Percentiles rank a stretch among this genome's conserved stretches.
These are phyloP conservation scores for Phalangium opilio DNA, from an alignment of 2,888 invertebrate species.

Conservation along the genomic window DNA sequence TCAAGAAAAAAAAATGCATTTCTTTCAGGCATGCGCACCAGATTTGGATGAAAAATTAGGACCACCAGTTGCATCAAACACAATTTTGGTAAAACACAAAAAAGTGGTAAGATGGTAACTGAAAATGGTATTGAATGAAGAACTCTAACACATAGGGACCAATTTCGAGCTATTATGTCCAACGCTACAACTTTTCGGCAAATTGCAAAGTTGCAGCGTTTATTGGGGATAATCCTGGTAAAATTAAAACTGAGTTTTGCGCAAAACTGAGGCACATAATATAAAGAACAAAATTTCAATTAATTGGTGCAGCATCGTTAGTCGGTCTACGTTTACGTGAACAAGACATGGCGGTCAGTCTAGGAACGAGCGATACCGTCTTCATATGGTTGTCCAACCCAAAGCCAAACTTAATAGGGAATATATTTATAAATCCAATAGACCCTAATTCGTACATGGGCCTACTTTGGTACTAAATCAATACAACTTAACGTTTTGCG, in stretches of 20 bases:
- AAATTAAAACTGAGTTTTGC: no score
- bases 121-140: not conserved
- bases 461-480: constrained; percentile 52
- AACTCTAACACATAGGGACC: constrained; percentile 45
- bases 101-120: not conserved
- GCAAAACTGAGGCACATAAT: not conserved
- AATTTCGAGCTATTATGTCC: constrained; percentile 62
- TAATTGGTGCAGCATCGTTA: constrained; percentile 28
- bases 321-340: constrained; percentile 60
- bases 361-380: constrained; percentile 83
- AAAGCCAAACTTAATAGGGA: constrained; percentile 50
- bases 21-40: constrained; percentile 52
- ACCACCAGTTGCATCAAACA: constrained; percentile 49
- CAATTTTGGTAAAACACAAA: constrained; percentile 25
- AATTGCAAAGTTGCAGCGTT: constrained; percentile 70
- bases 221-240: constrained; percentile 89
- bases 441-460: constrained; percentile 66
- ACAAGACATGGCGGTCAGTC: constrained; percentile 61
- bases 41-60: constrained; percentile 58
- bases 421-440: constrained; percentile 74
- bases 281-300: no score
- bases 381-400: constrained; percentile 53
- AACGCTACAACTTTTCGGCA: constrained; percentile 65
- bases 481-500: no score
- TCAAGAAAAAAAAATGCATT: constrained; percentile 4